These are phyloP conservation scores for Thumatha senex DNA, from an alignment of 2,888 invertebrate genomes.

Conservation along the genomic window DNA sequence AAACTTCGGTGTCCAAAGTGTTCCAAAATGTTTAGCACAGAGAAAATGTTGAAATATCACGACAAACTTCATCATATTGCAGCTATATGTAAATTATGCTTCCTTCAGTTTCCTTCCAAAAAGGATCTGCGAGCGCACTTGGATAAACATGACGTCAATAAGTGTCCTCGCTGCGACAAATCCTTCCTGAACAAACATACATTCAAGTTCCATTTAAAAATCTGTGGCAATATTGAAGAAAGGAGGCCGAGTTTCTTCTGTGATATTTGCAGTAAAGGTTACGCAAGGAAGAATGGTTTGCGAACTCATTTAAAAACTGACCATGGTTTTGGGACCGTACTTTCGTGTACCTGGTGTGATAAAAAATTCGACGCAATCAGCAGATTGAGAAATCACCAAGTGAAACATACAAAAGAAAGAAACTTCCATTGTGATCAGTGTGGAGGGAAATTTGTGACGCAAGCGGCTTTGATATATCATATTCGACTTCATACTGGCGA, in stretches of 20 bases:
- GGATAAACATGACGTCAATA: conserved; percentile 57
- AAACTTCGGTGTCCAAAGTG: conserved; percentile 57
- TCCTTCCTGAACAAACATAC: conserved; percentile 54
- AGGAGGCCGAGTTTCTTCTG: conserved; percentile 54
- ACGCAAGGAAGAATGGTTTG: conserved; percentile 56
- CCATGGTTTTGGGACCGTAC: conserved; percentile 60
- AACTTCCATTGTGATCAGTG: conserved; percentile 66
- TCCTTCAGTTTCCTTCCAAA: conserved; percentile 57
- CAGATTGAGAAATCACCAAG: conserved; percentile 60
- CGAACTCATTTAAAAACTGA: conserved; percentile 59
- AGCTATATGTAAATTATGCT: conserved; percentile 60
- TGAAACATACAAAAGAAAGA: conserved; percentile 67
- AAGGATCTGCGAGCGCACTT: conserved; percentile 53
- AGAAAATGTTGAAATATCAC: conserved; percentile 56
- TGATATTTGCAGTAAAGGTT: conserved; percentile 65
- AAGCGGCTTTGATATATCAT: conserved; percentile 64
- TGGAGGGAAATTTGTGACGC: conserved; percentile 64
- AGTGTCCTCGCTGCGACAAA: conserved; percentile 57
- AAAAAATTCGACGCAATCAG: conserved; percentile 68
- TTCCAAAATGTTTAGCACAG: conserved; percentile 60
- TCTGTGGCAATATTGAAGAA: conserved; percentile 49
- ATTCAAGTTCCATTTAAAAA: conserved; percentile 54
- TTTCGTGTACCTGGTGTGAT: conserved; percentile 64
- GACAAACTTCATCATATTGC: conserved; percentile 52
- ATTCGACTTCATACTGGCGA: conserved; percentile 71